These are phyloP conservation scores for Brienomyrus brachyistius DNA, from an alignment of 2,113 vertebrate species.

Conservation along the genomic window DNA sequence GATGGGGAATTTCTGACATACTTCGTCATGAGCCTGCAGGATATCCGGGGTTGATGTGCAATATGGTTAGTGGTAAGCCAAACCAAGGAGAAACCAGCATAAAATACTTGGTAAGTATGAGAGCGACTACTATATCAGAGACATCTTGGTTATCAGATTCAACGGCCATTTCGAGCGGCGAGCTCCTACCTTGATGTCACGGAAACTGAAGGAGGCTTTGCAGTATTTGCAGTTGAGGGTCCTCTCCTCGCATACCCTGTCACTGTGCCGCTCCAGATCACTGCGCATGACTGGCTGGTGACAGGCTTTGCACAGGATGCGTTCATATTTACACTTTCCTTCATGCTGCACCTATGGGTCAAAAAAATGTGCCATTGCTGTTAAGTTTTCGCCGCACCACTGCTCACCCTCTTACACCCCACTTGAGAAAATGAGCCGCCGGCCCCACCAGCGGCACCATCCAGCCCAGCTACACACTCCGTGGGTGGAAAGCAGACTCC, in stretches of 20 bases:
- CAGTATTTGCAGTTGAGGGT: constrained; percentile 68
- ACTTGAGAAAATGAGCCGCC: background rate
- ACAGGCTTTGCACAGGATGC: constrained; percentile 56
- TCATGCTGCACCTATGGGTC: constrained; percentile 54
- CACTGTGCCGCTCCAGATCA: constrained; percentile 60
- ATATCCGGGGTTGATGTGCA: background rate
- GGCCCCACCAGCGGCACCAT: background rate
- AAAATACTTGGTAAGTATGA: background rate
- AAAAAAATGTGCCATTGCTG: background rate
- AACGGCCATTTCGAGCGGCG: background rate
- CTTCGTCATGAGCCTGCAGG: constrained; percentile 74
- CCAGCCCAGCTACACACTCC: background rate
- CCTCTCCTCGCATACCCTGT: constrained; percentile 62
- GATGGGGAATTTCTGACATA: constrained; percentile 77
- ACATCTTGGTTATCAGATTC: background rate
- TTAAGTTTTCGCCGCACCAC: background rate
- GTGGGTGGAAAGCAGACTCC: background rate
- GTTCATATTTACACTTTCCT: constrained; percentile 56
- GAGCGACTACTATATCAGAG: background rate
- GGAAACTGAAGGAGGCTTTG: constrained; percentile 56
- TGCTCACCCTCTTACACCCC: background rate
- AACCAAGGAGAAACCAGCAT: background rate
- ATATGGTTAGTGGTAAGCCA: background rate
- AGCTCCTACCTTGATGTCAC: constrained; percentile 53
- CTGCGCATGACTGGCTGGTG: constrained; percentile 43